Conservation (phyloP, 30 jellyfish, hydroid and myxozoan genomes). For the Turritopsis rubra region DNA sequence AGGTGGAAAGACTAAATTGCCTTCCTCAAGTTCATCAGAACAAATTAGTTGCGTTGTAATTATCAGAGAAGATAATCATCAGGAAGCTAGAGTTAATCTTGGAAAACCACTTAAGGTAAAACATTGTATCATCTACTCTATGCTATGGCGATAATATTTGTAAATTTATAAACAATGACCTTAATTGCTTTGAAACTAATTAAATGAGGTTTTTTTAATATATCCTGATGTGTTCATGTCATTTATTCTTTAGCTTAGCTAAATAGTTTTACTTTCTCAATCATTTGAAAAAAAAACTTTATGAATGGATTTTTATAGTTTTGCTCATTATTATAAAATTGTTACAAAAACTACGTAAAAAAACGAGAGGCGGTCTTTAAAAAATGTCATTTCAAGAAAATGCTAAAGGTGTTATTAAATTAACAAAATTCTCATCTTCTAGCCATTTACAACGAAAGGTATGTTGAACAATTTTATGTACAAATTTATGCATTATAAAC, state of each 20-base stretch:
- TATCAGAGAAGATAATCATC: conserved; percentile 19
- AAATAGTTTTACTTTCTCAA: background rate
- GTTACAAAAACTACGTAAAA: too few species aligned
- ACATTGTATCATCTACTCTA: too few species aligned
- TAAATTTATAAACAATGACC: background rate
- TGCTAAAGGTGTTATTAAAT: background rate
- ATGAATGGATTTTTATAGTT: background rate
- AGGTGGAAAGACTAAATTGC: conserved; percentile 8
- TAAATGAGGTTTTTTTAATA: background rate
- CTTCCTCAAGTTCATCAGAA: background rate
- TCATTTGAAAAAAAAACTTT: too few species aligned
- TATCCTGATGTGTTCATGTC: background rate
- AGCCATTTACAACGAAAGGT: background rate
- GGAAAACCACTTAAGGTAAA: conserved; percentile 21
- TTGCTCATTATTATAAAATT: background rate
- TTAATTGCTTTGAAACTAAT: background rate
- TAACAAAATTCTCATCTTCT: background rate
- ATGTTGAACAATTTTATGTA: too few species aligned
- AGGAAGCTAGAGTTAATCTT: conserved; percentile 9
- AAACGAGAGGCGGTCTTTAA: background rate
- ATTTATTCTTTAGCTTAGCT: background rate
- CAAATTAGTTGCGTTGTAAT: conserved; percentile 9
- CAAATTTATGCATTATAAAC: too few species aligned
- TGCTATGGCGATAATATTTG: background rate
- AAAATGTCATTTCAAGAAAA: background rate